Evolutionary conservation across 1,140 invertebrate species (phyloP).

Genomic region (Globodera rostochiensis): DNA sequence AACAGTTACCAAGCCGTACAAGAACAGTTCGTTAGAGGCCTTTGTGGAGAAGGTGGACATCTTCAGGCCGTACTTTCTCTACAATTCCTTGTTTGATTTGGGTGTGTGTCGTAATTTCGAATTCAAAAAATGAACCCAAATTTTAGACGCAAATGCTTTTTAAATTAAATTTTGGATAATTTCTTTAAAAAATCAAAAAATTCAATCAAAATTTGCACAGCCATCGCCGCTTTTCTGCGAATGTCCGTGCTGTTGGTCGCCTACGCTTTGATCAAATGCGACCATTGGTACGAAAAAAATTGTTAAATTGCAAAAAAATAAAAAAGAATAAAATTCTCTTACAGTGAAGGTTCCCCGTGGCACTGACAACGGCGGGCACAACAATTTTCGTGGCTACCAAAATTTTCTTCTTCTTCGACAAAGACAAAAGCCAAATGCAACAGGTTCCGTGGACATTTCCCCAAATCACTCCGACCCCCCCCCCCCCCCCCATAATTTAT

Average conservation of each 20-base stretch:
- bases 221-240: constrained; percentile 46
- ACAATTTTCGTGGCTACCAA: constrained; percentile 54
- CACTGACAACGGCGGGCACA: constrained; percentile 44
- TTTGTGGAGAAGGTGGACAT: constrained; percentile 50
- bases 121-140: neutral
- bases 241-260: constrained; percentile 42
- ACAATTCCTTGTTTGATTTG: constrained; percentile 50
- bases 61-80: constrained; percentile 43
- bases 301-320: constrained; percentile 32
- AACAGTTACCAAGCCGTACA: constrained; percentile 25
- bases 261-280: constrained; percentile 39
- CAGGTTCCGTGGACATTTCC: constrained; percentile 23
- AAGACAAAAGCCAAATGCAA: constrained; percentile 36
- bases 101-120: neutral
- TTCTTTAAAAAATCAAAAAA: neutral
- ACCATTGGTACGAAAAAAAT: constrained; percentile 48
- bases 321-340: constrained; percentile 12
- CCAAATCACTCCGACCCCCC: too few species aligned
- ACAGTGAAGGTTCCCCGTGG: constrained; percentile 35
- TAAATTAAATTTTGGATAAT: neutral
- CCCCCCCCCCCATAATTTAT: too few species aligned
- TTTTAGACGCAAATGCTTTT: too few species aligned
- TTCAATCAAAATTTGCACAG: constrained; percentile 5
- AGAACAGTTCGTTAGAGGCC: constrained; percentile 33
- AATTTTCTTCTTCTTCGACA: constrained; percentile 54